Evolutionary conservation across 2,113 vertebrate genomes (phyloP).

Genomic region (Opisthocomus hoazin): DNA sequence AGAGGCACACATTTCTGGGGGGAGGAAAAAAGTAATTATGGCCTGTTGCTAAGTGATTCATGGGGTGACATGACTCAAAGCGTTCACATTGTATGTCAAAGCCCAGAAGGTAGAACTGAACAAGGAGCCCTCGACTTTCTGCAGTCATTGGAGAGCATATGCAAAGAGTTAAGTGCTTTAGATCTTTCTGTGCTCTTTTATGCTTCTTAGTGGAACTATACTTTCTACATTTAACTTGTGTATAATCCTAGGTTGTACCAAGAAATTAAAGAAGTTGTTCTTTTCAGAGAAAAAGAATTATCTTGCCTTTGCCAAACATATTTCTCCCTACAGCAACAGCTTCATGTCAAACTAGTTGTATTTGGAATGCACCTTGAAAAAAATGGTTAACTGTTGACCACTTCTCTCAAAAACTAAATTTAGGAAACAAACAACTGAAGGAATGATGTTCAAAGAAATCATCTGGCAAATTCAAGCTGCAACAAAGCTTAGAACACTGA

Average conservation of each 20-base stretch:
- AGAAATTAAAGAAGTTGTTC: not conserved
- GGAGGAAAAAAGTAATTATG: not conserved
- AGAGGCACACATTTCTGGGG: constrained; percentile 88
- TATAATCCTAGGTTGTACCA: not conserved
- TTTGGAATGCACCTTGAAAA: not conserved
- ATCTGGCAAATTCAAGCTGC: not conserved
- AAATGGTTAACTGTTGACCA: not conserved
- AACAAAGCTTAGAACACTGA: not conserved
- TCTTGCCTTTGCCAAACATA: not conserved
- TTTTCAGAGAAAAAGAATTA: not conserved
- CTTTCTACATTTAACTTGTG: not conserved
- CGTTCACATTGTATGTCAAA: not conserved
- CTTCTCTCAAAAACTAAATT: not conserved
- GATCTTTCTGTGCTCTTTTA: not conserved
- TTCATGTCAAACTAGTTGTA: not conserved
- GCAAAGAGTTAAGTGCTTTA: not conserved
- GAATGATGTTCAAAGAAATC: not conserved
- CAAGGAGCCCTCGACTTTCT: not conserved
- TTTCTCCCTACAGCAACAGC: not conserved
- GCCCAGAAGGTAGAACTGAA: not conserved
- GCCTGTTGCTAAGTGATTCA: not conserved
- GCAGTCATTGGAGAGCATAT: not conserved
- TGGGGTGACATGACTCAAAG: not conserved
- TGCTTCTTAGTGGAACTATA: not conserved
- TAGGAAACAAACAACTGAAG: not conserved